Evolutionary conservation across 2,113 vertebrate genomes (phyloP).

Genomic region (Cavia porcellus): DNA sequence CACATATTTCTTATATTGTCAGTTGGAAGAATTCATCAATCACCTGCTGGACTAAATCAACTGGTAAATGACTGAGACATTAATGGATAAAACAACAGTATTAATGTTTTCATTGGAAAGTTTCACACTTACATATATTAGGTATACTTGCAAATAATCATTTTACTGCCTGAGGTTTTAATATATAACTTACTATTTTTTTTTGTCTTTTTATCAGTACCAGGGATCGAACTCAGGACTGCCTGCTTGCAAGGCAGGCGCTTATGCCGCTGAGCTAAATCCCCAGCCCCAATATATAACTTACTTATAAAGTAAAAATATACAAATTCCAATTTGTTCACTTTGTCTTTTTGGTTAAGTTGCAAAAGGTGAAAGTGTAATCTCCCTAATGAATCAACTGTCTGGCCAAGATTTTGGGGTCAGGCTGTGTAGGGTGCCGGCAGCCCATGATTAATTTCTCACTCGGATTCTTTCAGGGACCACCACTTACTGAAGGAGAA

Average conservation of each 20-base stretch:
- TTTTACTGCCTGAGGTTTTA: slow-evolving; percentile 55
- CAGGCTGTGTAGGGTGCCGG: background rate
- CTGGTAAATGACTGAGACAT: slow-evolving; percentile 17
- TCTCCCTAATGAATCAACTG: background rate
- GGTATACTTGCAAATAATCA: slow-evolving; percentile 53
- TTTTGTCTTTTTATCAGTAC: too few relatives aligned
- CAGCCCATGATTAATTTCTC: background rate
- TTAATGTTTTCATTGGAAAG: slow-evolving; percentile 54
- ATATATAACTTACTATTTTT: background rate
- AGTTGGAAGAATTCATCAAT: slow-evolving; percentile 39
- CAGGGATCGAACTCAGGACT: too few relatives aligned
- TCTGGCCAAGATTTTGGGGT: background rate
- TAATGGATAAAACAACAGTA: slow-evolving; percentile 54
- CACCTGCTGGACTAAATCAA: slow-evolving; percentile 57
- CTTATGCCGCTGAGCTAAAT: too few relatives aligned
- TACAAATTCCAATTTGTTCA: background rate
- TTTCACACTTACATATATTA: slow-evolving; percentile 17
- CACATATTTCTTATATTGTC: slow-evolving; percentile 16
- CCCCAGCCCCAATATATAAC: background rate
- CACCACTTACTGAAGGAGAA: background rate
- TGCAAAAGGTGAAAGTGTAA: slow-evolving; percentile 18
- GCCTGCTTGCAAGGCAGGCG: too few relatives aligned
- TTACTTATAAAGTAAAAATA: slow-evolving; percentile 56
- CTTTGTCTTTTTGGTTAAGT: slow-evolving; percentile 47
- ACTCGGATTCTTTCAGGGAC: background rate